Conservation (phyloP, 2,888 invertebrate genomes). For the Drosophila multiciliata region DNA sequence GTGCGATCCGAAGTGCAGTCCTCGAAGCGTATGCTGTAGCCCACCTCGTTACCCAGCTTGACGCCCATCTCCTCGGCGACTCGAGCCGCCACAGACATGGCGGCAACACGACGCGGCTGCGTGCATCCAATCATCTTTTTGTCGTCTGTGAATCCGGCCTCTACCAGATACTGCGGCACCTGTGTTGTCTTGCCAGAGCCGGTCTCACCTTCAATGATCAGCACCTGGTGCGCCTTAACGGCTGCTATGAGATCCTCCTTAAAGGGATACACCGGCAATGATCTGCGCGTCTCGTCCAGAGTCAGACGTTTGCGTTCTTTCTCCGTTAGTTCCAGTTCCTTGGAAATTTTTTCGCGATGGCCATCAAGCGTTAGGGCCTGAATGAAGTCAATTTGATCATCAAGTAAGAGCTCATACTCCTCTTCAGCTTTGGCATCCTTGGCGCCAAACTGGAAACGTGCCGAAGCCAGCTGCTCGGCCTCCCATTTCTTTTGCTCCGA, state of each 20-base stretch:
- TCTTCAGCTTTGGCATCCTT: slow-evolving; percentile 90
- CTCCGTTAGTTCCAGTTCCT: slow-evolving; percentile 88
- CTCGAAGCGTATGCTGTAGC: slow-evolving; percentile 97
- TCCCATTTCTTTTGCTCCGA: slow-evolving; percentile 98
- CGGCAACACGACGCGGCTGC: slow-evolving; percentile 98
- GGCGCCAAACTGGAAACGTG: slow-evolving; percentile 96
- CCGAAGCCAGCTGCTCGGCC: slow-evolving; percentile 97
- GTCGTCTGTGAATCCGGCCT: slow-evolving; percentile 94
- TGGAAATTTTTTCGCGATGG: slow-evolving; percentile 85
- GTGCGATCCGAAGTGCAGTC: slow-evolving; percentile 99
- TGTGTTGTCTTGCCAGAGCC: slow-evolving; percentile 99
- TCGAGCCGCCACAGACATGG: slow-evolving; percentile 99
- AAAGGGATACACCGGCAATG: slow-evolving; percentile 97
- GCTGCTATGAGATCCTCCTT: slow-evolving; percentile 95
- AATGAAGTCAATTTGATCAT: slow-evolving; percentile 99
- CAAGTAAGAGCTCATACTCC: slow-evolving; percentile 96
- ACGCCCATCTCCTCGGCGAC: slow-evolving; percentile 99
- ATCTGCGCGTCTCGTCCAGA: slow-evolving; percentile 96
- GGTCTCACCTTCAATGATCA: slow-evolving; percentile 99
- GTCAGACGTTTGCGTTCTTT: slow-evolving; percentile 90
- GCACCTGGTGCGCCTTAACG: slow-evolving; percentile 93
- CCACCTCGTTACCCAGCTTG: slow-evolving; percentile 97
- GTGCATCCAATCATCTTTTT: slow-evolving; percentile 98
- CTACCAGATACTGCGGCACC: slow-evolving; percentile 98
- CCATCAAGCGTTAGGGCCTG: slow-evolving; percentile 94